Evolutionary conservation across 2,888 invertebrate species (phyloP).

Genomic region (Tricholauxania praeusta): DNA sequence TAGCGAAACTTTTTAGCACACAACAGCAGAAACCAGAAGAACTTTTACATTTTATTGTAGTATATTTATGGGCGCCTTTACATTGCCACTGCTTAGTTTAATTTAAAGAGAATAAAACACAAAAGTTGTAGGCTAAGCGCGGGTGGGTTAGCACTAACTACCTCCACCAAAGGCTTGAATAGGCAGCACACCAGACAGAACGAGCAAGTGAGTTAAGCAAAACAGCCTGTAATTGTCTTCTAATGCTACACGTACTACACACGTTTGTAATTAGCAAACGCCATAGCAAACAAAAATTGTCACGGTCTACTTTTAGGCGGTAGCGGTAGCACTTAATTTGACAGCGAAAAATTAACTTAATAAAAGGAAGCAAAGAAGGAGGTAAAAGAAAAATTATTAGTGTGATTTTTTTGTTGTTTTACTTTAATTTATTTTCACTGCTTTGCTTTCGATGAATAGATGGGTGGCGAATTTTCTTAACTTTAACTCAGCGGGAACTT

Average conservation of each 20-base stretch:
- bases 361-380: not conserved
- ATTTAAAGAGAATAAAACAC: not conserved
- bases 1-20: constrained; percentile 12
- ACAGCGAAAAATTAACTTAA: constrained; percentile 16
- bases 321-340: not conserved
- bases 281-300: constrained; percentile 22
- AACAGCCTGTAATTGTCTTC: too few species aligned
- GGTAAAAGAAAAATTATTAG: too few species aligned
- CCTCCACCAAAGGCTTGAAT: too few species aligned
- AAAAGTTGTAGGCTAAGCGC: not conserved
- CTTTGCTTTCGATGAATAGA: too few species aligned
- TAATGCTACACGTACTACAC: too few species aligned
- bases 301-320: constrained; percentile 22
- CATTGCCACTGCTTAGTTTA: not conserved
- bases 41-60: constrained; percentile 9
- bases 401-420: not conserved
- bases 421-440: not conserved
- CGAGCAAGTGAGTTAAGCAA: not conserved
- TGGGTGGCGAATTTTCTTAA: not conserved
- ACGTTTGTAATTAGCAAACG: constrained; percentile 24
- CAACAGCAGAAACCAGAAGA: not conserved
- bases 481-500: not conserved
- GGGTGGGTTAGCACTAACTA: not conserved
- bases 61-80: constrained; percentile 17
- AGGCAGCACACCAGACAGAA: not conserved